These are phyloP conservation scores for Takifugu ocellatus DNA, from an alignment of 2,797 vertebrate genomes.

Conservation along the genomic window DNA sequence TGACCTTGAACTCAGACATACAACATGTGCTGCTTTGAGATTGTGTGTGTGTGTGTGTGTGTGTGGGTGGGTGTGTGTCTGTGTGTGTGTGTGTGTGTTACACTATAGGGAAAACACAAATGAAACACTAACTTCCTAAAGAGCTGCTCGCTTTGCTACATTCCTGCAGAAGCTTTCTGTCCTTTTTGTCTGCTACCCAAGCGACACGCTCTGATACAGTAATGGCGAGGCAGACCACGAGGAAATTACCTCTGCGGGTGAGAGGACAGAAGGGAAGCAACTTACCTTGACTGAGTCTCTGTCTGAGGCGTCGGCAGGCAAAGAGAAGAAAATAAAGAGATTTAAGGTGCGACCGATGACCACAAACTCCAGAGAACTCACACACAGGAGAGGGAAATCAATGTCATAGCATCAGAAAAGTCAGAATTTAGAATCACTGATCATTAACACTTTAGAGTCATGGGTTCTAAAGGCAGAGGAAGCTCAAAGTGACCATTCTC, in stretches of 20 bases:
- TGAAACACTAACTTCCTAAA: neutral
- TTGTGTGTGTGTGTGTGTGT: slow-evolving; percentile 23
- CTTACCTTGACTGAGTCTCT: slow-evolving; percentile 96
- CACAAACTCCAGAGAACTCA: neutral
- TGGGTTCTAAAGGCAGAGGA: too few relatives aligned
- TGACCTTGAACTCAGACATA: too few relatives aligned
- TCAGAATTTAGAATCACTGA: neutral
- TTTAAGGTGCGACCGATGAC: slow-evolving; percentile 14
- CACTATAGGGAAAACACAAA: slow-evolving; percentile 6
- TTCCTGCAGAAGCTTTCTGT: slow-evolving; percentile 17
- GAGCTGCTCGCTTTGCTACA: slow-evolving; percentile 42
- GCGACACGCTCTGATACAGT: neutral
- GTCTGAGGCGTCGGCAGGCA: slow-evolving; percentile 70
- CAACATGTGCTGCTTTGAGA: slow-evolving; percentile 19
- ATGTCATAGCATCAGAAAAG: neutral
- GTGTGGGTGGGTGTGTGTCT: slow-evolving; percentile 24
- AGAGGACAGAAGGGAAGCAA: slow-evolving; percentile 13
- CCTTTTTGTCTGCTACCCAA: slow-evolving; percentile 15
- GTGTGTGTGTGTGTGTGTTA: slow-evolving; percentile 40
- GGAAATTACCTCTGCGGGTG: neutral
- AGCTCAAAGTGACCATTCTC: too few relatives aligned
- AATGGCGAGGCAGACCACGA: neutral
- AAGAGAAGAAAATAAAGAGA: slow-evolving; percentile 23
- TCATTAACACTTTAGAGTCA: too few relatives aligned
- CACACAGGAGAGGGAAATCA: neutral